Base-by-base conservation (phyloP, 2,113 vertebrate genomes). In the Apteryx owenii region DNA sequence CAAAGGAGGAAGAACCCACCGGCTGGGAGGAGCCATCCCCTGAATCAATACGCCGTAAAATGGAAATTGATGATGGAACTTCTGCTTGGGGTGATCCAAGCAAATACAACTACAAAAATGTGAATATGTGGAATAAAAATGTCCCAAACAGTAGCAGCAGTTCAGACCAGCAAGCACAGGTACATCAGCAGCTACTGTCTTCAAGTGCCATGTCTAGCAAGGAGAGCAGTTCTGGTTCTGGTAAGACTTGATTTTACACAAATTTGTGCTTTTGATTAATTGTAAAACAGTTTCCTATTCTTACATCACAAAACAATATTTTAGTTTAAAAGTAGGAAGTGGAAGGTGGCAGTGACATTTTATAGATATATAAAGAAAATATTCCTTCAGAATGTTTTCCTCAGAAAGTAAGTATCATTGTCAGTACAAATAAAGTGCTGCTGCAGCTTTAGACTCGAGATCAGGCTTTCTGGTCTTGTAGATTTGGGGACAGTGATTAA, bases 11-110 rank as follows among this genome's bases (percentile, higher is more conserved):
- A 53, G 98, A 98, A 50, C 98, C 99, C 25, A 99, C 99, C 1
- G 99, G 99, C 81, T 99, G 99, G 99, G 99, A 99, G 97, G 99
- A 99, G 84, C 99, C 99, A 2, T 99, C 99, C 91, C 99, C 99
- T 1, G 99, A 99, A 93, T 99, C 99, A 33, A 98, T 99, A 70
- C 98, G 99, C 60, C 98, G 99, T 15, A 99, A 99, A 89, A 99
- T 99, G 98, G 99, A 99, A 96, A 99, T 99, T 8, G 99, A 99
- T 85, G 99, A 99, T 82, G 99, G 99, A 71, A 99, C 99, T 66
- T 98, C 99, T 15, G 99, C 99, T 56, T 99, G 99, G 99, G 99
- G 99, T 72, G 99, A 99, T 73, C 99, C 99, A 8, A 99, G 97
- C 97, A 98, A 99, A 33, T 98, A 98, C 97, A 99, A 98, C 96